Evolutionary conservation across 2,888 invertebrate genomes (phyloP), one percentile per base, ranked within the genome.

Genomic region (Lutraria lutraria): DNA sequence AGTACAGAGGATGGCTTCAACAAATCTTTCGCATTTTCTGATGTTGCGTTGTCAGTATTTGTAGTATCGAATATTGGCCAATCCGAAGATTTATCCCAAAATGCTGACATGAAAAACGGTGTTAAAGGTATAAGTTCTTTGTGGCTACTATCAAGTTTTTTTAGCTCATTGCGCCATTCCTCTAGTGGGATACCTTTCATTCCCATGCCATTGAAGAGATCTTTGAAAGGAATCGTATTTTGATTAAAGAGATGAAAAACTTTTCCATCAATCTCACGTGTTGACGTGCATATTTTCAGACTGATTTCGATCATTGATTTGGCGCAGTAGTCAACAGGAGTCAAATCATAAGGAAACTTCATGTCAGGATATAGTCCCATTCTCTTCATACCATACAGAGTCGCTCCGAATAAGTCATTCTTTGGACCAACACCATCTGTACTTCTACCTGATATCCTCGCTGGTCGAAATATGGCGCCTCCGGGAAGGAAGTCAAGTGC

Each of bases 401-500:
- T 93, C 2, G 88, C 88, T 0, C 92, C 94, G 80, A 94, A 94
- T 15, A 94, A 85, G 81, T 94, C 94, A 83, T 94, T 93, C 34
- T 76, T 92, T 34, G 94, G 94, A 25, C 93, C 94, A 34, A 89
- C 86, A 2, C 94, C 94, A 31, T 93, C 93, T 0, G 84, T 90
- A 25, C 92, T 90, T 63, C 92, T 88, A 0, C 94, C 94, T 1
- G 93, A 93, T 13, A 94, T 89, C 54, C 94, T 87, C 15, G 94
- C 94, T 25, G 94, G 94, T 82, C 94, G 88, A 76, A 94, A 94
- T 63, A 94, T 93, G 13, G 94, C 94, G 10, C 94, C 94, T 4
- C 94, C 94, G 19, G 94, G 94, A 2, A 94, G 88, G 72, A 90
- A 80, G 29, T 93, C 92, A 0, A 94, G 81, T 15, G 94, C 94